phyloP scores from a whole-genome alignment of 2,888 invertebrate species.

The Ecdyonurus torrentis region DNA sequence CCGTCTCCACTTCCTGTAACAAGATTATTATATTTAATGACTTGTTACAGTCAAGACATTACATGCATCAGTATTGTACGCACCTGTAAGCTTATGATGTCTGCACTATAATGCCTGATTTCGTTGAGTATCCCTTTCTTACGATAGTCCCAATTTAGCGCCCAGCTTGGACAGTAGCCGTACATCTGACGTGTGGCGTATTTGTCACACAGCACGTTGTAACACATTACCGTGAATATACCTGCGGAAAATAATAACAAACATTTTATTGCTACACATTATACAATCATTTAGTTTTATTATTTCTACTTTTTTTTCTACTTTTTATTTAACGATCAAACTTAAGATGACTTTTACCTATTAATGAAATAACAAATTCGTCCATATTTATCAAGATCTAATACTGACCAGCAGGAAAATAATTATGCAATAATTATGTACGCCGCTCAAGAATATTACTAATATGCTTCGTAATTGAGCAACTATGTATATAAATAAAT shows the following conservation, averaged over 20 bases:
- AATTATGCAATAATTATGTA: too few species aligned
- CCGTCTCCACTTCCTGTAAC: conserved; percentile 92
- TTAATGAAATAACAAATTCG: too few species aligned
- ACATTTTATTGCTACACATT: neutral
- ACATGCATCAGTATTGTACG: conserved; percentile 4
- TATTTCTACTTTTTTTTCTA: too few species aligned
- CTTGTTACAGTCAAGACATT: neutral
- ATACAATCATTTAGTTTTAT: too few species aligned
- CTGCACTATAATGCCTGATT: conserved; percentile 88
- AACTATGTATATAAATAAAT: too few species aligned
- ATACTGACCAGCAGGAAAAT: too few species aligned
- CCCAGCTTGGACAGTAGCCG: conserved; percentile 98
- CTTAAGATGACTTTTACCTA: too few species aligned
- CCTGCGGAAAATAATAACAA: conserved; percentile 33
- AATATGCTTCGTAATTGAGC: too few species aligned
- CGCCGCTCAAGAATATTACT: too few species aligned
- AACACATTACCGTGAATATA: conserved; percentile 98
- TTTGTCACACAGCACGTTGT: conserved; percentile 98
- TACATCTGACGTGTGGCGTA: conserved; percentile 98
- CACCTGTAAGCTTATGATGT: conserved; percentile 79
- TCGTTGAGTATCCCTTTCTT: conserved; percentile 95
- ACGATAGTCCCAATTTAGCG: conserved; percentile 95
- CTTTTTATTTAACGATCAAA: neutral
- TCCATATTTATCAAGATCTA: too few species aligned
- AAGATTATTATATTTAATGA: conserved; percentile 6